Evolutionary conservation across 2,113 vertebrate genomes (phyloP).

Genomic region (Brachypodius melanocephalos): DNA sequence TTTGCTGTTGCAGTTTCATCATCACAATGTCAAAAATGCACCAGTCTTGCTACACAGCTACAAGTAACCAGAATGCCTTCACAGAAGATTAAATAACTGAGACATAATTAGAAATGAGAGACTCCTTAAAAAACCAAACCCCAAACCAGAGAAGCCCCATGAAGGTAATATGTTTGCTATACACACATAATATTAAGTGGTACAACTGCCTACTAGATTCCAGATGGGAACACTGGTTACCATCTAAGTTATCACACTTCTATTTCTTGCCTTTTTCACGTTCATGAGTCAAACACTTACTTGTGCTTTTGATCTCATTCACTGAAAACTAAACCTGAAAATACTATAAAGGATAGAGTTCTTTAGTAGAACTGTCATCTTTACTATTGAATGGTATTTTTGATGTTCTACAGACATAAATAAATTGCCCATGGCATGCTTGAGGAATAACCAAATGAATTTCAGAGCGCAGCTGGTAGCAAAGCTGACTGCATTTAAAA

Average conservation of each 20-base stretch:
- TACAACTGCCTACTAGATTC: not conserved
- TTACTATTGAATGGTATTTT: not conserved
- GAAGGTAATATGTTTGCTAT: not conserved
- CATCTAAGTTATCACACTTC: not conserved
- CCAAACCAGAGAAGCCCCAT: constrained; percentile 7
- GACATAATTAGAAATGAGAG: not conserved
- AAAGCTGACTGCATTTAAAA: not conserved
- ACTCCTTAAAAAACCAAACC: constrained; percentile 19
- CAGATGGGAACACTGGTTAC: not conserved
- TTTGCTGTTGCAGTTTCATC: constrained; percentile 22
- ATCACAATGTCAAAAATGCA: constrained; percentile 46
- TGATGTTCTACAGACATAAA: not conserved
- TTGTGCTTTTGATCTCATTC: not conserved
- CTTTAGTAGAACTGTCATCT: not conserved
- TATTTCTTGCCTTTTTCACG: not conserved
- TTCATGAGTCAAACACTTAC: not conserved
- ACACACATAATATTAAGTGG: not conserved
- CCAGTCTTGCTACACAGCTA: not conserved
- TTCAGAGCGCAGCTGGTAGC: not conserved
- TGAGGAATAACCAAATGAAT: not conserved
- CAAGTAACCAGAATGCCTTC: not conserved
- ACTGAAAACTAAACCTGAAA: not conserved
- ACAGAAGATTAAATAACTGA: not conserved
- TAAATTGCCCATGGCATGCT: not conserved
- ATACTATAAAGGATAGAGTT: not conserved